Evolutionary conservation across 1,140 invertebrate species (phyloP), one percentile per base, ranked within the genome.

Genomic region (Temnothorax longispinosus): DNA sequence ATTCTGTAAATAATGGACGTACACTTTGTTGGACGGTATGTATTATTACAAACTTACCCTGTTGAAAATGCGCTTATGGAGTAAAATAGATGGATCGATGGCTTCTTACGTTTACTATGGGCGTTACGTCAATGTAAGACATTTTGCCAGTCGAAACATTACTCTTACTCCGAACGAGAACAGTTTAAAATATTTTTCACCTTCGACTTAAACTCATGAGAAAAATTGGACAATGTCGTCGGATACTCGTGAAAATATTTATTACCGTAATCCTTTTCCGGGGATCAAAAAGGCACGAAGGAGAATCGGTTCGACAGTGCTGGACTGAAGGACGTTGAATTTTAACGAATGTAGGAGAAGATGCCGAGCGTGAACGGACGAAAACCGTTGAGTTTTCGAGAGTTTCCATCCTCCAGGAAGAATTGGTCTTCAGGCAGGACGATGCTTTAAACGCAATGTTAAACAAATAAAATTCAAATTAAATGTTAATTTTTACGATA

Each of bases 161-260:
- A 32, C 7, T 74, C 56, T 60, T 52, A 35, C 21, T 47, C 18
- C 18, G 11, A 27, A 47, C 13, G 38, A 35, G 65, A 82, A 60
- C 54, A 47, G n/a, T 75, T 84, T 60, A 47, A 75, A 84, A 75
- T 84, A 84, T 84, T 75, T 75, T 75, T 84, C 80, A 75, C 32
- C 27, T 44, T 60, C 32, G 44, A 75, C 80, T 62, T 18, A 38
- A 75, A 41, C 27, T 47, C 67, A 50, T 75, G 54, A 84, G 56
- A 84, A 56, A 84, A 75, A 75, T 84, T 50, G 69, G 44, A 82
- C 69, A 69, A 35, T 54, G 69, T 60, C 54, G 54, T 72, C 64
- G 77, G 32, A 38, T 80, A 60, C 18, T 44, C 13, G 32, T 47
- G n/a, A 44, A 50, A 50, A 84, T 84, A 75, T 72, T 72, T 75